Conservation (phyloP, 2,797 vertebrate species). For the Peromyscus attwateri region DNA sequence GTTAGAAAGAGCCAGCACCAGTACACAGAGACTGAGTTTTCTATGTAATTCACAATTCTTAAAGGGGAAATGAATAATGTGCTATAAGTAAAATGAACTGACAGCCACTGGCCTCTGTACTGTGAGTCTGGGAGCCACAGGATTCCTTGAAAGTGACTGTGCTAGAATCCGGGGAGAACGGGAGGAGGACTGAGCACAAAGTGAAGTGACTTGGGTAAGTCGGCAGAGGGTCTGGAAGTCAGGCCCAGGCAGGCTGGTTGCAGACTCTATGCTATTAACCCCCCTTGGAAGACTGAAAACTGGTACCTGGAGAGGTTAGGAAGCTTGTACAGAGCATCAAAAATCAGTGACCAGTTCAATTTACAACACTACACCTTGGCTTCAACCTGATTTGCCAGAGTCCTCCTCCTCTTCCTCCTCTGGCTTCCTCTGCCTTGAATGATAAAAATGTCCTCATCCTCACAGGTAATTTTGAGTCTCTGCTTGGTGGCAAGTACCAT, state of each 20-base stretch:
- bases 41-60: not conserved
- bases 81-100: not conserved
- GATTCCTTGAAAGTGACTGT: not conserved
- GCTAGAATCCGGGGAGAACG: not conserved
- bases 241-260: not conserved
- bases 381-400: not conserved
- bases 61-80: constrained; percentile 31
- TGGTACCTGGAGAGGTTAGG: not conserved
- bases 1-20: not conserved
- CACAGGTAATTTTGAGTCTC: not conserved
- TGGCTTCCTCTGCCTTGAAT: constrained; percentile 48
- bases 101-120: constrained; percentile 13
- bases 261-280: not conserved
- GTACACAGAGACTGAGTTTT: constrained; percentile 13
- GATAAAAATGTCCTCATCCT: not conserved
- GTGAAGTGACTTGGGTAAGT: not conserved
- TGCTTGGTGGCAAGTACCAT: not conserved
- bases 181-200: not conserved
- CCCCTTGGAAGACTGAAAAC: not conserved
- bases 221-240: not conserved
- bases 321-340: not conserved
- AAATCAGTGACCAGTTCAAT: not conserved
- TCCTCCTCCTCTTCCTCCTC: not conserved
- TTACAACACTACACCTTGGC: not conserved
- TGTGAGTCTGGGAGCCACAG: not conserved